A percentile compares a stretch with the other conserved stretches of the same genome.
Conservation (phyloP, 2,888 invertebrate species). For the Platynereis dumerilii region DNA sequence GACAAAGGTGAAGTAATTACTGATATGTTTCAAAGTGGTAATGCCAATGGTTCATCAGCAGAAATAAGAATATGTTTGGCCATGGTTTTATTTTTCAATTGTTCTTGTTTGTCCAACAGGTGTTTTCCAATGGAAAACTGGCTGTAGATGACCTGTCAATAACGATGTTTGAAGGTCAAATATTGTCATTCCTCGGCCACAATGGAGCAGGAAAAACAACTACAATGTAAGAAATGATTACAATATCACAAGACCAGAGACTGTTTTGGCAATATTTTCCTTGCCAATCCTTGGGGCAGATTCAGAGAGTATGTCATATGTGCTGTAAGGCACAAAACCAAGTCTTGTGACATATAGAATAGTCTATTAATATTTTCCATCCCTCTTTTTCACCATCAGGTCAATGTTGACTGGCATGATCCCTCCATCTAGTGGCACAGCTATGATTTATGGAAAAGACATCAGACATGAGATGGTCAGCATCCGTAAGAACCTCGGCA, state of each 20-base stretch:
- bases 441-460: slow-evolving; percentile 44
- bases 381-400: slow-evolving; percentile 42
- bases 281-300: not conserved
- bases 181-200: slow-evolving; percentile 22
- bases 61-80: too few relatives aligned
- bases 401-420: slow-evolving; percentile 57
- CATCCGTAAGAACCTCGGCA: slow-evolving; percentile 53
- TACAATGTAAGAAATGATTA: slow-evolving; percentile 19
- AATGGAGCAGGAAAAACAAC: slow-evolving; percentile 25
- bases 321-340: not conserved
- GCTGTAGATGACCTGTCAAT: slow-evolving; percentile 18
- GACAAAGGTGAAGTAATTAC: not conserved
- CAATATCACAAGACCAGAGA: too few relatives aligned
- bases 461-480: slow-evolving; percentile 36
- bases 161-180: slow-evolving; percentile 16
- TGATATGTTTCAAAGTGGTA: too few relatives aligned
- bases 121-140: slow-evolving; percentile 18
- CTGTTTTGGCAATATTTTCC: not conserved
- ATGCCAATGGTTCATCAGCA: too few relatives aligned
- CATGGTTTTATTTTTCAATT: too few relatives aligned
- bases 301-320: not conserved
- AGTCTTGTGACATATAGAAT: too few relatives aligned
- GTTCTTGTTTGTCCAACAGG: not conserved
- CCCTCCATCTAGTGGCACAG: slow-evolving; percentile 48
- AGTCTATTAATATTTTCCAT: too few relatives aligned